Evolutionary conservation across 2,797 vertebrate species (phyloP), one percentile per base, ranked within the genome.

Genomic region (Silurus aristotelis): DNA sequence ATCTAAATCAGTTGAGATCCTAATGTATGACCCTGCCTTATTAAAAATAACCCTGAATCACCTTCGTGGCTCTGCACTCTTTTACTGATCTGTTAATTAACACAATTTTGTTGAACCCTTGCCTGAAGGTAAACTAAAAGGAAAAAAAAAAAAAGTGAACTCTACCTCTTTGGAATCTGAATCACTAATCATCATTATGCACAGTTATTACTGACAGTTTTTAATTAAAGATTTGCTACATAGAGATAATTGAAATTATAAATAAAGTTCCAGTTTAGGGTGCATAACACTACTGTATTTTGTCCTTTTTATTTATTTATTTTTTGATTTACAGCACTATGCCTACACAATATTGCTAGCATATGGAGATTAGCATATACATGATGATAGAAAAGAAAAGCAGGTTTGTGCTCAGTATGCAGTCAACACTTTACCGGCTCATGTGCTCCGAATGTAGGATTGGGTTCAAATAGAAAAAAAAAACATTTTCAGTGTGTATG

Each of bases 131-230:
- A 64, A 77, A 60, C 75, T 38, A 38, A 38, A 38, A 5, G 4
- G 0, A 38, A 38, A 38, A 38, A 38, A 38, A 38, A 38, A 5
- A 38, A 38, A 38, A 38, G 38, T 4, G 25, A 38, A 48, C 60
- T 25, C 77, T 60, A 27, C 61, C 78, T 58, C n/a, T 25, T 80
- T 66, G 61, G 9, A 66, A 66, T 80, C 14, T 6, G 61, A 80
- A 61, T 52, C 43, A 19, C 78, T 80, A 64, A 77, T 77, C 56
- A 60, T 43, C 31, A 61, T 64, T 22, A 25, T 64, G 20, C 15
- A 48, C 38, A 43, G 25, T 22, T 61, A 22, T 43, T 63, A 66
- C 64, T 60, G 38, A 60, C 60, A 2, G 17, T 6, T 77, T 66
- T 60, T 60, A 60, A 76, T 79, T 43, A 79, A 79, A 79, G 15